Conservation (phyloP, 2,888 invertebrate species). For the Ochropleura plecta region DNA sequence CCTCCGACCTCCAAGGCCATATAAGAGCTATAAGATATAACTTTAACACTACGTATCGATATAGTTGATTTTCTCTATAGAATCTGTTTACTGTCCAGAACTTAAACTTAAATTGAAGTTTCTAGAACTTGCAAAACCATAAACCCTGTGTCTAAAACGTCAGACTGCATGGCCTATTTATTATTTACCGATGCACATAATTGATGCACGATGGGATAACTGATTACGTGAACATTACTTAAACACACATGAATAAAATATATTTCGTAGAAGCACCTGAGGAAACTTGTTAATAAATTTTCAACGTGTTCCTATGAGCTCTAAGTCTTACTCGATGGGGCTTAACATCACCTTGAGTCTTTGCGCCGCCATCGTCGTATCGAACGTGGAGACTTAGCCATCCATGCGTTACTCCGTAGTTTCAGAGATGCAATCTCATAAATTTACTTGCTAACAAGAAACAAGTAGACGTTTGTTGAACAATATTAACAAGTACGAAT, state of each 20-base stretch:
- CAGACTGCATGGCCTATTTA: conserved; percentile 6
- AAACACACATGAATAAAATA: conserved; percentile 50
- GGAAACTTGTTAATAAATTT: conserved; percentile 23
- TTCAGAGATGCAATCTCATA: background rate
- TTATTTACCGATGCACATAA: conserved; percentile 23
- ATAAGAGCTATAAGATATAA: background rate
- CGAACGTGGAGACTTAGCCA: conserved; percentile 1
- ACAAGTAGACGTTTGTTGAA: too few species aligned
- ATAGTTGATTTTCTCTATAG: background rate
- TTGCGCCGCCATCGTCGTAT: background rate
- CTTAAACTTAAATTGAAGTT: too few species aligned
- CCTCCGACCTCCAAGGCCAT: background rate
- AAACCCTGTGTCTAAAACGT: background rate
- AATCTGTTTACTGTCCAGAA: background rate
- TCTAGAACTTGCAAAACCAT: background rate
- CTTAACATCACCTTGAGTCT: background rate
- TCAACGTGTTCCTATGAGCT: conserved; percentile 19
- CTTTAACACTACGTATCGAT: too few species aligned
- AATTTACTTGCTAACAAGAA: background rate
- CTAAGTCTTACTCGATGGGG: conserved; percentile 4
- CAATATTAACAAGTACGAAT: background rate
- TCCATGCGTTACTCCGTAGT: background rate
- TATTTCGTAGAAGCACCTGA: conserved; percentile 11
- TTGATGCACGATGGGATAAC: conserved; percentile 42
- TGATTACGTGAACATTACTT: conserved; percentile 45